These are phyloP conservation scores for Aurelia sp. DNA, from an alignment of 30 jellyfish, hydroid and myxozoan genomes.

Conservation along the genomic window DNA sequence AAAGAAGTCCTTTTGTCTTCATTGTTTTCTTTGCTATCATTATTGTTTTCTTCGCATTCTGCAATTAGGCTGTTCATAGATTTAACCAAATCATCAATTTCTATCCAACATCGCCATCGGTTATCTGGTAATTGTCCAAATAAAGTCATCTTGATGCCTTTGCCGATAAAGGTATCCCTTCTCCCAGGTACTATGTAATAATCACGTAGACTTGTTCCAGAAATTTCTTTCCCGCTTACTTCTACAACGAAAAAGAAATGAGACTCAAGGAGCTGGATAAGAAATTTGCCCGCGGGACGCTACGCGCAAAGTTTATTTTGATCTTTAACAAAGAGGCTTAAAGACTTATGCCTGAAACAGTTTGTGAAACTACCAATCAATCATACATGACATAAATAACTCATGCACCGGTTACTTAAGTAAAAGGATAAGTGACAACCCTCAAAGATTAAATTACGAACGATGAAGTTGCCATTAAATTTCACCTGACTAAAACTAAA, in stretches of 20 bases:
- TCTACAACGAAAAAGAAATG: slow-evolving; percentile 8
- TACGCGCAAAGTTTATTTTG: no score
- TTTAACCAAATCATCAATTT: slow-evolving; percentile 70
- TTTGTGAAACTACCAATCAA: no score
- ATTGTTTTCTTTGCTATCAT: slow-evolving; percentile 5
- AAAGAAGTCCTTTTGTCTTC: slow-evolving; percentile 15
- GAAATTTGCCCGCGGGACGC: no score
- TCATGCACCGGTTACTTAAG: no score
- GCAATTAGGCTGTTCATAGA: slow-evolving; percentile 71
- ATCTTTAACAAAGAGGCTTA: no score
- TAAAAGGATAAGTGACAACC: no score
- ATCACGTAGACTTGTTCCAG: slow-evolving; percentile 67
- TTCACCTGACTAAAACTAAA: no score
- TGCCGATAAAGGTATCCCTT: slow-evolving; percentile 72
- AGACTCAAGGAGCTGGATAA: no score
- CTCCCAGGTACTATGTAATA: slow-evolving; percentile 89
- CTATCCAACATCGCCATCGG: slow-evolving; percentile 94
- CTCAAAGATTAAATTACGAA: no score
- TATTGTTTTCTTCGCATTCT: slow-evolving; percentile 34
- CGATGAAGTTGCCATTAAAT: no score
- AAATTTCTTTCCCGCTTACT: slow-evolving; percentile 35
- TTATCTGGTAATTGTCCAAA: slow-evolving; percentile 85
- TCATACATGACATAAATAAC: no score
- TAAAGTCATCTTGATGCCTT: slow-evolving; percentile 83
- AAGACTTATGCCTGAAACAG: no score